phyloP scores from a whole-genome alignment of 23 tunicate species.

The Corella eumyota region DNA sequence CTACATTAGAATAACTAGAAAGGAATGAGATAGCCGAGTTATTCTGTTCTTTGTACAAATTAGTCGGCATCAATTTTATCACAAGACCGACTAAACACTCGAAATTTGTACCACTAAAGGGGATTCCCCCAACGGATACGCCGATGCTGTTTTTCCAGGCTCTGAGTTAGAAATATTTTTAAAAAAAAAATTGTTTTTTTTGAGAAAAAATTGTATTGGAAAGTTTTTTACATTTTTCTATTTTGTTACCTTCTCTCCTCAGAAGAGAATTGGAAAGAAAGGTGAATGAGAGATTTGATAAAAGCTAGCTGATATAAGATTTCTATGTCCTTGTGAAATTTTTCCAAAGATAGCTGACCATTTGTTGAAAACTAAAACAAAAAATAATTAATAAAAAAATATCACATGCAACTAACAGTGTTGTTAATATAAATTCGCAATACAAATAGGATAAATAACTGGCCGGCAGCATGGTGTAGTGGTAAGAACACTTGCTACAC shows the following conservation, averaged over 20 bases:
- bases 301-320: conserved; percentile 38
- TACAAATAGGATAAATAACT: too few relatives aligned
- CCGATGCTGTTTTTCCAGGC: conserved; percentile 59
- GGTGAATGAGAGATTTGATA: conserved; percentile 33
- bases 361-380: not conserved
- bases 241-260: conserved; percentile 59
- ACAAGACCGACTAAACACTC: conserved; percentile 49
- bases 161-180: conserved; percentile 8
- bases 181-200: not conserved
- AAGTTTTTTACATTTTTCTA: too few relatives aligned
- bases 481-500: too few relatives aligned
- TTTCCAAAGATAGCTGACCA: conserved; percentile 4
- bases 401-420: too few relatives aligned
- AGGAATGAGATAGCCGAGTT: too few relatives aligned
- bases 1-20: too few relatives aligned
- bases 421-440: too few relatives aligned
- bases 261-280: conserved; percentile 40
- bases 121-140: conserved; percentile 23
- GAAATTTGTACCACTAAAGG: conserved; percentile 16
- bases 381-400: too few relatives aligned
- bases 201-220: not conserved
- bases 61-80: too few relatives aligned
- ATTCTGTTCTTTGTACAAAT: too few relatives aligned
- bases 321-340: conserved; percentile 25
- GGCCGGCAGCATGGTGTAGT: too few relatives aligned